These are phyloP conservation scores for Pandemis cinnamomeana DNA, from an alignment of 2,888 invertebrate genomes.

Conservation along the genomic window DNA sequence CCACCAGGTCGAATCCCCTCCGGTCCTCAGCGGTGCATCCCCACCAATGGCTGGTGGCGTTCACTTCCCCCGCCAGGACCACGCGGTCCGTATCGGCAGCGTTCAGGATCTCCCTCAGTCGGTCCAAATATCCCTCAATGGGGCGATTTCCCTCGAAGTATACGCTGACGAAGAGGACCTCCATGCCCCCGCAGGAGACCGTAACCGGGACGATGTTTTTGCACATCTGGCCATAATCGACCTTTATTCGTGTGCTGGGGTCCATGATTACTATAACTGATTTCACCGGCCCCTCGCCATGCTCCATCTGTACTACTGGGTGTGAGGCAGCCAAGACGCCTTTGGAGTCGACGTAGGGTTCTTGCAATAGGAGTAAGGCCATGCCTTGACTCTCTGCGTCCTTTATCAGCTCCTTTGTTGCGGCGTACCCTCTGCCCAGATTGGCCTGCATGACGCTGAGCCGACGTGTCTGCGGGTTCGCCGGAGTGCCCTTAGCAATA, in stretches of 20 bases:
- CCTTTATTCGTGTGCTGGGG: not conserved
- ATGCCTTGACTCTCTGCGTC: not conserved
- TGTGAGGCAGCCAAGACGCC: not conserved
- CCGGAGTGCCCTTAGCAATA: slow-evolving; percentile 39
- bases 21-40: slow-evolving; percentile 5
- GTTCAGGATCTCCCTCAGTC: not conserved
- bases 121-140: not conserved
- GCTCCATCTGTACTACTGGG: not conserved
- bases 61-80: slow-evolving; percentile 3
- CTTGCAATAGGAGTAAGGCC: not conserved
- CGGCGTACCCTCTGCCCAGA: not conserved
- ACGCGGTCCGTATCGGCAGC: not conserved
- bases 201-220: not conserved
- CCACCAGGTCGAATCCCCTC: not conserved
- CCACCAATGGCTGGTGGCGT: slow-evolving; percentile 18
- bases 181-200: not conserved
- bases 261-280: slow-evolving; percentile 11
- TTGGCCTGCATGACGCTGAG: slow-evolving; percentile 1
- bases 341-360: slow-evolving; percentile 20
- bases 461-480: not conserved
- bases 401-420: slow-evolving; percentile 3
- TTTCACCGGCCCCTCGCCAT: slow-evolving; percentile 2
- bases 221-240: not conserved
- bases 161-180: not conserved
- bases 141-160: not conserved